These are phyloP conservation scores for Phthorimaea operculella DNA, from an alignment of 1,140 invertebrate species.

Conservation along the genomic window DNA sequence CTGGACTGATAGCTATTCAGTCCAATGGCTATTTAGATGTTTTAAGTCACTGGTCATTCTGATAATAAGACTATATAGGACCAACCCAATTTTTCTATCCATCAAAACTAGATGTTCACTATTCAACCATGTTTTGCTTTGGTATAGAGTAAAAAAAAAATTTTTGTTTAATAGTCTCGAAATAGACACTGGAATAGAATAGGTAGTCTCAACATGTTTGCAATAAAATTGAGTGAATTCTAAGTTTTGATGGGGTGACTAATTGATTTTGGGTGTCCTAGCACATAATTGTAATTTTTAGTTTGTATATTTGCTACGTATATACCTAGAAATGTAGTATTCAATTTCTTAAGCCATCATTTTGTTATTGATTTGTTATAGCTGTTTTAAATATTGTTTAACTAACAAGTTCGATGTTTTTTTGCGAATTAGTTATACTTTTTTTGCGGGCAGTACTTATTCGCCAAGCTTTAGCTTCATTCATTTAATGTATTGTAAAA, in stretches of 20 bases:
- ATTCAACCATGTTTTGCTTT: not conserved
- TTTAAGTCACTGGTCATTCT: too few species aligned
- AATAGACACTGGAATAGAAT: too few species aligned
- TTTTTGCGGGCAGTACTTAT: not conserved
- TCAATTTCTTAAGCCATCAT: slow-evolving; percentile 4
- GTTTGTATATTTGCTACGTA: not conserved
- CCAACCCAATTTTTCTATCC: slow-evolving; percentile 57
- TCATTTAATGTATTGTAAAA: not conserved
- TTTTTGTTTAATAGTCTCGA: too few species aligned
- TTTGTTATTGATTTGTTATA: slow-evolving; percentile 6
- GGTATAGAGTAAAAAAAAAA: too few species aligned
- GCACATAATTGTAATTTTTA: slow-evolving; percentile 38
- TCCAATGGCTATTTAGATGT: too few species aligned
- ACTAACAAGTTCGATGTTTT: not conserved
- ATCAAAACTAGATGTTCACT: slow-evolving; percentile 31
- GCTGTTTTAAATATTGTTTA: not conserved
- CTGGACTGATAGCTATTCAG: too few species aligned
- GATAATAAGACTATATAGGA: too few species aligned
- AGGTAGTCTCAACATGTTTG: not conserved
- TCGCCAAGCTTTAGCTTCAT: not conserved
- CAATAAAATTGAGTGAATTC: not conserved
- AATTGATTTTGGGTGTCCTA: slow-evolving; percentile 57
- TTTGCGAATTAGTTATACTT: not conserved
- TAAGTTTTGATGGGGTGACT: slow-evolving; percentile 48
- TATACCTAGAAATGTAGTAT: not conserved